A percentile compares a stretch with the other conserved stretches of the same genome.
phyloP scores from a whole-genome alignment of 2,888 invertebrate species.

The Harpagoxenus sublaevis region DNA sequence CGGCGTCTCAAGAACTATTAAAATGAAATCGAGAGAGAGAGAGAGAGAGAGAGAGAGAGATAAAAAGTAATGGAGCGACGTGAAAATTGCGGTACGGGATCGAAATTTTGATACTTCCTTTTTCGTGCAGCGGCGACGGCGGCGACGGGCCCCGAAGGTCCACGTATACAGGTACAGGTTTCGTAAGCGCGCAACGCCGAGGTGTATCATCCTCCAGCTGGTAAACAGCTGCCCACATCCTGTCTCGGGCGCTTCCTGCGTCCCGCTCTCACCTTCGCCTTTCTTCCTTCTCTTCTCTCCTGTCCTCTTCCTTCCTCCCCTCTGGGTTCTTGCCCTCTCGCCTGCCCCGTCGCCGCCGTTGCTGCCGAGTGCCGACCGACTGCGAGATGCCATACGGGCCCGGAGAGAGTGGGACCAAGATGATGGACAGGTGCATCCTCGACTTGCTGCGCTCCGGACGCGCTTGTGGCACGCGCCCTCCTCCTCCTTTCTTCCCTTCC shows the following conservation, averaged over 20 bases:
- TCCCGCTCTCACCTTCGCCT: conserved; percentile 56
- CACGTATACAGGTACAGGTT: conserved; percentile 61
- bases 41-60: too few relatives aligned
- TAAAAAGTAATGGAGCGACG: background rate
- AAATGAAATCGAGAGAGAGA: background rate
- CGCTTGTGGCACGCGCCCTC: conserved; percentile 77
- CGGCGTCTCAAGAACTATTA: background rate
- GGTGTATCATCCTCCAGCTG: conserved; percentile 84
- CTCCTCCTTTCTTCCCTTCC: background rate
- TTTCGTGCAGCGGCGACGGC: background rate
- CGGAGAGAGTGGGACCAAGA: conserved; percentile 74
- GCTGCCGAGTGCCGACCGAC: conserved; percentile 49
- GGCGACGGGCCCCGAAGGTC: conserved; percentile 3
- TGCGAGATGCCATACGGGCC: conserved; percentile 52
- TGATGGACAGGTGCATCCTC: conserved; percentile 81
- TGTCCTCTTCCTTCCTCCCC: conserved; percentile 55
- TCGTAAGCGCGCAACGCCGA: conserved; percentile 64
- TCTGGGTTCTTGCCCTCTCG: conserved; percentile 41
- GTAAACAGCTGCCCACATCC: conserved; percentile 85
- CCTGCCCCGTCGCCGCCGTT: conserved; percentile 28
- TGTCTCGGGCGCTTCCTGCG: conserved; percentile 76
- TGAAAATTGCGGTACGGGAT: background rate
- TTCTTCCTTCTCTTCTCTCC: conserved; percentile 62
- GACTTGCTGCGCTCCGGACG: conserved; percentile 63
- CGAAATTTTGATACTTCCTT: background rate